phyloP scores from a whole-genome alignment of 1,140 invertebrate species.

The Laupala kohalensis region DNA sequence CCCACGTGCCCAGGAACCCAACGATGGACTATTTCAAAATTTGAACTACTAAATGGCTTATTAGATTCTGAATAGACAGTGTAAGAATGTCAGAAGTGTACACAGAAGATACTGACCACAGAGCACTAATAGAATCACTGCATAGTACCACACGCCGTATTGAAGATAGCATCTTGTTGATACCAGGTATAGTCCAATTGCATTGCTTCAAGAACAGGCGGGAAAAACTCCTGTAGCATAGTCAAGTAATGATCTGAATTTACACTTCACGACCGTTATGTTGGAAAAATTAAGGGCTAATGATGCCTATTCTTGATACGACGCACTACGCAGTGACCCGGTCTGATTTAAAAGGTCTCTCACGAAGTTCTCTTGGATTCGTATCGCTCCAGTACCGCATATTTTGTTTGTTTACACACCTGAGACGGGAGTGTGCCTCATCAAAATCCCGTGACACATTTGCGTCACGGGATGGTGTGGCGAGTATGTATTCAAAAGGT shows the following conservation, averaged over 20 bases:
- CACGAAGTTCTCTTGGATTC: constrained; percentile 6
- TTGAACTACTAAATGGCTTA: too few species aligned
- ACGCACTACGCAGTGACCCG: constrained; percentile 11
- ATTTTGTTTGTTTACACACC: constrained; percentile 7
- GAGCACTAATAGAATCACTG: too few species aligned
- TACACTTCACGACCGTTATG: constrained; percentile 1
- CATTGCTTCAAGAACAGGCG: constrained; percentile 4
- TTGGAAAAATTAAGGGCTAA: constrained; percentile 10
- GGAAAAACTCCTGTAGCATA: constrained; percentile 13
- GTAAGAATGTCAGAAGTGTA: too few species aligned
- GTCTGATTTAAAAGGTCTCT: constrained; percentile 1
- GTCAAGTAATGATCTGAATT: constrained; percentile 7
- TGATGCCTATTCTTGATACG: constrained; percentile 2
- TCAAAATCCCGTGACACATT: constrained; percentile 5
- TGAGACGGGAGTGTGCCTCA: constrained; percentile 2
- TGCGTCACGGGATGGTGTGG: not conserved
- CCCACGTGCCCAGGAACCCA: too few species aligned
- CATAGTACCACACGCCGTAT: too few species aligned
- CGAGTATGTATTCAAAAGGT: not conserved
- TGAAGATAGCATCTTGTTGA: too few species aligned
- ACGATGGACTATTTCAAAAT: too few species aligned
- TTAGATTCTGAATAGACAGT: too few species aligned
- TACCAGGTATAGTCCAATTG: not conserved
- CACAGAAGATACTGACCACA: too few species aligned
- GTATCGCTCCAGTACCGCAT: constrained; percentile 8